A percentile compares a stretch with the other conserved stretches of the same genome.
These are phyloP conservation scores for Leptopterna dolabrata DNA, from an alignment of 2,888 invertebrate species.

Conservation along the genomic window DNA sequence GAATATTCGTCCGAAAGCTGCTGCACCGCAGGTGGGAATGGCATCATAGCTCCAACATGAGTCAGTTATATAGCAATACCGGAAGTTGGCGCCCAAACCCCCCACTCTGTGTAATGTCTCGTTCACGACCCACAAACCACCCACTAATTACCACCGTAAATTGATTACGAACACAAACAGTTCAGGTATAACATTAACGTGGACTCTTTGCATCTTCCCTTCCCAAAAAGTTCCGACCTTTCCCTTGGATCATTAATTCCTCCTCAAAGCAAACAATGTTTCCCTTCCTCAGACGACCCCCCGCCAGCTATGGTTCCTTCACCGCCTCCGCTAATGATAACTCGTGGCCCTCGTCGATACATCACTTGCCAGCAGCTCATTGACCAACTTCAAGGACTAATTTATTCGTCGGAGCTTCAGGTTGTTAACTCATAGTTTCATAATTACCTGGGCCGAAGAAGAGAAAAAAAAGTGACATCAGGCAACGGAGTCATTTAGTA, in stretches of 20 bases:
- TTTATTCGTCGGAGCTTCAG: conserved; percentile 4
- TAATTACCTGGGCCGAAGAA: background rate
- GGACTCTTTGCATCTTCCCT: background rate
- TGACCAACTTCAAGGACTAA: background rate
- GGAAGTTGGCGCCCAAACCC: conserved; percentile 16
- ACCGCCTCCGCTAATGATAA: conserved; percentile 10
- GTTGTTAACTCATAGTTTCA: background rate
- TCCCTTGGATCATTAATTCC: background rate
- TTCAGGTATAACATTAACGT: background rate
- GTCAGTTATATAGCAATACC: no score
- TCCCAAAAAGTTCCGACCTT: background rate
- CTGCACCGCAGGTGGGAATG: no score
- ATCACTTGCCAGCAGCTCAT: background rate
- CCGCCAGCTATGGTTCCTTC: background rate
- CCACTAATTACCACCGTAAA: conserved; percentile 19
- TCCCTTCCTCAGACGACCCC: conserved; percentile 1
- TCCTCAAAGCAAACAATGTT: conserved; percentile 24
- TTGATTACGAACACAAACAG: conserved; percentile 27
- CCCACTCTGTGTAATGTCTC: background rate
- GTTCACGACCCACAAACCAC: conserved; percentile 31
- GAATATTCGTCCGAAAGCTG: no score
- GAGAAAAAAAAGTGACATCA: background rate
- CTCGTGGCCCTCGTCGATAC: conserved; percentile 2
- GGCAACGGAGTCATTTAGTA: background rate
- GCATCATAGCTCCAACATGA: background rate